Evolutionary conservation across 2,888 invertebrate genomes (phyloP), one percentile per base, ranked within the genome.

Genomic region (Nebria brevicollis): DNA sequence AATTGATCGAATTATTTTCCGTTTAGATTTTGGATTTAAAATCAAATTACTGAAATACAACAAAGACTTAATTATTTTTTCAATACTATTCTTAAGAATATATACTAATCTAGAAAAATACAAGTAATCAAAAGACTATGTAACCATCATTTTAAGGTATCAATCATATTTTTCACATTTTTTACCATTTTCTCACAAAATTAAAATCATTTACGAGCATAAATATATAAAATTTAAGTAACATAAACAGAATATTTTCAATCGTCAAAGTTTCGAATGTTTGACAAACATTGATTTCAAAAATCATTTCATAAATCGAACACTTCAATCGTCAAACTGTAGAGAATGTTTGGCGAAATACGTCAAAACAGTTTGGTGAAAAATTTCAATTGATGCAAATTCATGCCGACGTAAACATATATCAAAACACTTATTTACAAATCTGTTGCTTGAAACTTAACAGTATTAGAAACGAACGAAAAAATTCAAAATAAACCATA

Each of bases 151-250:
- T 34, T 34, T 34, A 34, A 34, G 34, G 7, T 54, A 54, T 34
- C 54, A 11, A 54, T 54, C 54, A 54, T 54, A 54, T 54, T 54
- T 54, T 54, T 54, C 54, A 54, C 54, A 54, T 54, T 54, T 54
- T 54, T 54, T 54, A 54, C 54, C 54, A 54, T 54, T 54, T 54
- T 54, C 8, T 54, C 54, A 54, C 13, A 54, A 54, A 54, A 8
- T 54, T 54, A 54, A 54, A 54, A 8, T 54, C 54, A 54, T 54
- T 54, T 54, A 54, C 54, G 54, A 54, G 13, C 54, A 54, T 54
- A 54, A 54, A 54, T 54, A 54, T 54, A 54, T 54, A 54, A 54
- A 54, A 54, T 54, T 54, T 54, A 54, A 54, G 54, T 54, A 54
- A 34, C 34, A 34, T 34, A 34, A 34, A 34, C 34, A 2, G 2